Conservation (phyloP, 2,888 invertebrate genomes). For the Clostera curtula region DNA sequence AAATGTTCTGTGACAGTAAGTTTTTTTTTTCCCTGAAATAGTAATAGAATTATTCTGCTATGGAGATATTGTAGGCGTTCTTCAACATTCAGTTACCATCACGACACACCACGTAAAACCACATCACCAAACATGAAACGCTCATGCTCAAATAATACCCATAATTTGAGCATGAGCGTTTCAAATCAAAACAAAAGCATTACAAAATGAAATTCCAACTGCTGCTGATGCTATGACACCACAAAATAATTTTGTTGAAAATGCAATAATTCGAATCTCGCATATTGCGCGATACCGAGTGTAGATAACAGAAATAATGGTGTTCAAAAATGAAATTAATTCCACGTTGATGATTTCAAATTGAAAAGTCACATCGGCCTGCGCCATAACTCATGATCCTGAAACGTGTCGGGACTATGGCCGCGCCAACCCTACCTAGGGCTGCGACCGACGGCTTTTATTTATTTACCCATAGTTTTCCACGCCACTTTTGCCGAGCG, state of each 20-base stretch:
- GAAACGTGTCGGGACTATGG: slow-evolving; percentile 73
- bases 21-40: no score
- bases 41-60: no score
- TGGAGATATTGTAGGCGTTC: no score
- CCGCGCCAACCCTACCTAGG: slow-evolving; percentile 37
- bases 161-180: no score
- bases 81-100: no score
- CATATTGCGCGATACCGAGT: slow-evolving; percentile 68
- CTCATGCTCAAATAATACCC: no score
- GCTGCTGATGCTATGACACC: slow-evolving; percentile 33
- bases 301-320: slow-evolving; percentile 74
- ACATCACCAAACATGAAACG: no score
- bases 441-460: slow-evolving; percentile 38
- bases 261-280: slow-evolving; percentile 66
- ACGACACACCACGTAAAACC: no score
- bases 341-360: slow-evolving; percentile 76
- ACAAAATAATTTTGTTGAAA: slow-evolving; percentile 64
- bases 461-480: slow-evolving; percentile 33
- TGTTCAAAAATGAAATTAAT: slow-evolving; percentile 76
- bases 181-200: slow-evolving; percentile 38
- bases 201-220: slow-evolving; percentile 47
- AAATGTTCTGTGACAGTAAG: no score
- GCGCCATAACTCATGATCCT: slow-evolving; percentile 74
- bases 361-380: slow-evolving; percentile 76
- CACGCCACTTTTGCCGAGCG: slow-evolving; percentile 18